Conservation (phyloP, 2,888 invertebrate genomes). For the Microctonus brassicae region DNA sequence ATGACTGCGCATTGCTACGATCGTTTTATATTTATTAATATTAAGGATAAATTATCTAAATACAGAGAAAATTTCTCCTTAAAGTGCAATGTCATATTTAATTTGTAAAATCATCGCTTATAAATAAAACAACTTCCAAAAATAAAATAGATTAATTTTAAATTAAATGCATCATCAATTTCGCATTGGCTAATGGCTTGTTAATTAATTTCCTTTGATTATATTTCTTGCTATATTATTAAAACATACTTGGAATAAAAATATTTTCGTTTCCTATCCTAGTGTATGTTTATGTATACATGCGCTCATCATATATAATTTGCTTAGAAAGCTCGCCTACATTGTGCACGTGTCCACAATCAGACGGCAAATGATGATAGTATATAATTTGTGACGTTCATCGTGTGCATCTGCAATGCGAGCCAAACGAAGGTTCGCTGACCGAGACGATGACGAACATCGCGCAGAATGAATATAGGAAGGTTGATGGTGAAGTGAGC, state of each 20-base stretch:
- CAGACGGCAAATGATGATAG: slow-evolving; percentile 16
- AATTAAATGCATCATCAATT: neutral
- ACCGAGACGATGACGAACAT: slow-evolving; percentile 38
- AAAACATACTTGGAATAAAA: neutral
- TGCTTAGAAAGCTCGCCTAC: neutral
- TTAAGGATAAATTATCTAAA: neutral
- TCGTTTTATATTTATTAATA: neutral
- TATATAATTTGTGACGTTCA: slow-evolving; percentile 29
- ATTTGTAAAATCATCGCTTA: neutral
- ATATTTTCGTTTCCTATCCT: neutral
- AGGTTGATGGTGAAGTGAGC: slow-evolving; percentile 40
- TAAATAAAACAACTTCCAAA: neutral
- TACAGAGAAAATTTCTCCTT: neutral
- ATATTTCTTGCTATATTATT: neutral
- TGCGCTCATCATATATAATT: neutral
- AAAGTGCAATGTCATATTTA: neutral
- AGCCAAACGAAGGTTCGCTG: slow-evolving; percentile 42
- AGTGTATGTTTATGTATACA: neutral
- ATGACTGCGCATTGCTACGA: neutral
- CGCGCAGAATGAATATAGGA: slow-evolving; percentile 23
- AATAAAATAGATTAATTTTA: neutral
- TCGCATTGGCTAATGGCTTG: neutral
- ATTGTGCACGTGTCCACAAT: slow-evolving; percentile 1
- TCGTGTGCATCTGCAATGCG: slow-evolving; percentile 30
- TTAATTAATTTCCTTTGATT: neutral